phyloP scores from a whole-genome alignment of 2,113 vertebrate genomes.

The Spea multiplicata region DNA sequence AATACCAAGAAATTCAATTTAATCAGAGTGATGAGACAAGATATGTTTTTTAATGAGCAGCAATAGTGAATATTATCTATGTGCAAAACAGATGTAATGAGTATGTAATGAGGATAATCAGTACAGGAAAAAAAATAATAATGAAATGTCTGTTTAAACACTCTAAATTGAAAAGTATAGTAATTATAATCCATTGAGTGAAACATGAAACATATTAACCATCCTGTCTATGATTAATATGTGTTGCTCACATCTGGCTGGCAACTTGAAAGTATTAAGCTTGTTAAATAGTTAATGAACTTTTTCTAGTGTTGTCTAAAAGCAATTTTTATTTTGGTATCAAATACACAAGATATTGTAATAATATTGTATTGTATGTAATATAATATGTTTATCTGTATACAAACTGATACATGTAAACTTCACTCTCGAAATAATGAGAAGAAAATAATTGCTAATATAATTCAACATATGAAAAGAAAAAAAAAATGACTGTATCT shows the following conservation, averaged over 20 bases:
- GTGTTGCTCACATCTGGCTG: slow-evolving; percentile 37
- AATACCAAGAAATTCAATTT: slow-evolving; percentile 65
- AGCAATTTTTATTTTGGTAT: too few relatives aligned
- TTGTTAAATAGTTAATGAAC: too few relatives aligned
- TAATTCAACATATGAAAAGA: too few relatives aligned
- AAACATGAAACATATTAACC: slow-evolving; percentile 57
- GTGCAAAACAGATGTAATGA: slow-evolving; percentile 72
- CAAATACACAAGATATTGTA: too few relatives aligned
- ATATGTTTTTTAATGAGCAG: slow-evolving; percentile 62
- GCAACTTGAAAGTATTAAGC: too few relatives aligned
- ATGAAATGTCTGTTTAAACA: slow-evolving; percentile 78
- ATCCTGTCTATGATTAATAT: slow-evolving; percentile 65
- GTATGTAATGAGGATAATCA: slow-evolving; percentile 69
- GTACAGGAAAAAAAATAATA: slow-evolving; percentile 64
- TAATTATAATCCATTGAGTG: slow-evolving; percentile 69
- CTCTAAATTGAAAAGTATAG: slow-evolving; percentile 68
- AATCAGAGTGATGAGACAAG: slow-evolving; percentile 64
- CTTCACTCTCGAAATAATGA: too few relatives aligned
- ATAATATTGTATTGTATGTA: too few relatives aligned
- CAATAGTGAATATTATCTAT: slow-evolving; percentile 62
- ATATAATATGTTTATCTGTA: too few relatives aligned
- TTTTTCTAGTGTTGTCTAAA: too few relatives aligned
- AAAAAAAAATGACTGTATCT: too few relatives aligned
- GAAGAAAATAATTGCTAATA: too few relatives aligned
- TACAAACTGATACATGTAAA: too few relatives aligned